Evolutionary conservation across 2,888 invertebrate species (phyloP).

Genomic region (Seladonia tumulorum): DNA sequence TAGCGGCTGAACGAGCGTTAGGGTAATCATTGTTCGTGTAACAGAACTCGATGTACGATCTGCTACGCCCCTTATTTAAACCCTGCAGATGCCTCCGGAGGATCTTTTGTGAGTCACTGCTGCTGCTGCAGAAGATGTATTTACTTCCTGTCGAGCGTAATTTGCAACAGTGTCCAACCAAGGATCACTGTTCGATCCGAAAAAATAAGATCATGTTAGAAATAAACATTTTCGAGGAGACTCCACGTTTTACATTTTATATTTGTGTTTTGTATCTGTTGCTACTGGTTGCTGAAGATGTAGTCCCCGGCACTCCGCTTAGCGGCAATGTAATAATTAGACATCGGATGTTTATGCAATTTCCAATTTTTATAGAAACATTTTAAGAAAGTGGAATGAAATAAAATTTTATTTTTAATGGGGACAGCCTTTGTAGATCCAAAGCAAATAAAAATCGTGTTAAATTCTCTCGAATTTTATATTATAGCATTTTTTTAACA

Average conservation of each 20-base stretch:
- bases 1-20: neutral
- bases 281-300: too few relatives aligned
- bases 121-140: neutral
- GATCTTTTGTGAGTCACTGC: slow-evolving; percentile 11
- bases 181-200: neutral
- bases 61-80: slow-evolving; percentile 4
- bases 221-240: neutral
- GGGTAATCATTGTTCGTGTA: slow-evolving; percentile 18
- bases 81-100: neutral
- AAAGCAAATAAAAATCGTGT: too few relatives aligned
- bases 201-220: too few relatives aligned
- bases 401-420: too few relatives aligned
- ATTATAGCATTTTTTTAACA: too few relatives aligned
- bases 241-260: neutral
- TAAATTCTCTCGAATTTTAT: too few relatives aligned
- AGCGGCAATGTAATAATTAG: too few relatives aligned
- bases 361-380: too few relatives aligned
- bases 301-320: too few relatives aligned
- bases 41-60: slow-evolving; percentile 16
- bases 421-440: too few relatives aligned
- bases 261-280: neutral
- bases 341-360: too few relatives aligned
- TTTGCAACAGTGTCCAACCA: neutral
- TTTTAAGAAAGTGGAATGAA: too few relatives aligned
- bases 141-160: neutral